A percentile compares a stretch with the other conserved stretches of the same genome.
Evolutionary conservation across 1,140 invertebrate genomes (phyloP).

Genomic region (Lethrus apterus): DNA sequence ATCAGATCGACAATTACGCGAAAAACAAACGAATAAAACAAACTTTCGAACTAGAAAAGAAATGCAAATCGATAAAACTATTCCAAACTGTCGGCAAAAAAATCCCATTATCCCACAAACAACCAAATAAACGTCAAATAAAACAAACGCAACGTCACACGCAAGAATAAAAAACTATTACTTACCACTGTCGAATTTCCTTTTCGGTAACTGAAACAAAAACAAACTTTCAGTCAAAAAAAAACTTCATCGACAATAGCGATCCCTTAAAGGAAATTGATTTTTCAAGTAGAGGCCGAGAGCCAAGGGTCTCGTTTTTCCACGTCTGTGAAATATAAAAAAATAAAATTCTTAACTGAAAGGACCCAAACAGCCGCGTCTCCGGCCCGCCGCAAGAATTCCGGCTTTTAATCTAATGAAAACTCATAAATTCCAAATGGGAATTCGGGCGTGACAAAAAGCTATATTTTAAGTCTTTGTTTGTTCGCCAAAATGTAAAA

Average conservation of each 20-base stretch:
- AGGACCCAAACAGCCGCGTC: neutral
- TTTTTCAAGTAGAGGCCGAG: neutral
- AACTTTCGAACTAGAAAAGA: no score
- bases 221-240: constrained; percentile 21
- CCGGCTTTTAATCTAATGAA: constrained; percentile 7
- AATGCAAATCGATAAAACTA: no score
- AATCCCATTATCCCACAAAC: no score
- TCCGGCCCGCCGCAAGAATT: neutral
- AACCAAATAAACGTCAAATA: no score
- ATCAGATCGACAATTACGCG: no score
- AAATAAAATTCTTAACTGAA: no score
- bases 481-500: no score
- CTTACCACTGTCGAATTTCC: constrained; percentile 79
- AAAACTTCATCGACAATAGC: neutral
- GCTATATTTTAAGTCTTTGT: no score
- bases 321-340: neutral
- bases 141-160: no score
- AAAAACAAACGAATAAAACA: no score
- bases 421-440: constrained; percentile 1
- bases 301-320: neutral
- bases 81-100: no score
- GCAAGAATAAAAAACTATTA: constrained; percentile 31
- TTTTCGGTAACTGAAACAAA: constrained; percentile 76
- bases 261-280: neutral
- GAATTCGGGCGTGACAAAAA: no score